Evolutionary conservation across 1,140 invertebrate species (phyloP).

Genomic region (Sipha flava): DNA sequence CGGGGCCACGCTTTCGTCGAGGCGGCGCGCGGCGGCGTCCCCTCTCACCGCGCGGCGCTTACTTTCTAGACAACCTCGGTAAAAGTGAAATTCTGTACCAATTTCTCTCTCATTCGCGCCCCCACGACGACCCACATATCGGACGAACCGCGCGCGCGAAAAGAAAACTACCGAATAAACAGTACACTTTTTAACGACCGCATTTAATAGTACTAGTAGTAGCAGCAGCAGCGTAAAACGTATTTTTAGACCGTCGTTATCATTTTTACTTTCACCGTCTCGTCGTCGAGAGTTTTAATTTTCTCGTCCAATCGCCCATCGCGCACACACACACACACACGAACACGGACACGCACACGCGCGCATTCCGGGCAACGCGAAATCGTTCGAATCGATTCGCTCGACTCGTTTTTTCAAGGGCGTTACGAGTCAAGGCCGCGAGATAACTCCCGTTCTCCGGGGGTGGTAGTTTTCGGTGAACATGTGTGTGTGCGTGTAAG

Average conservation of each 20-base stretch:
- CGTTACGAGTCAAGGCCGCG: slow-evolving; percentile 19
- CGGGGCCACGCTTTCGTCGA: background rate
- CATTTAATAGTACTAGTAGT: no score
- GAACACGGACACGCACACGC: background rate
- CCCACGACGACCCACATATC: slow-evolving; percentile 1
- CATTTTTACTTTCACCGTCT: no score
- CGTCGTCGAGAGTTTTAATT: no score
- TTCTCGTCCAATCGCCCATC: background rate
- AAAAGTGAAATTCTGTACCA: slow-evolving; percentile 30
- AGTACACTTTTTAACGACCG: background rate
- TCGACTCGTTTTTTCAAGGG: slow-evolving; percentile 4
- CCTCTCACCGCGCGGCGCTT: background rate
- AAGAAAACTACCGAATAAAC: background rate
- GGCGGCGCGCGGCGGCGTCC: background rate
- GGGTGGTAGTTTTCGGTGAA: background rate
- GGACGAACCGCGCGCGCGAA: background rate
- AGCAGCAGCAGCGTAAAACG: no score
- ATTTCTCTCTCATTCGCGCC: slow-evolving; percentile 28
- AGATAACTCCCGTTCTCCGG: background rate
- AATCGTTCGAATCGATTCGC: background rate
- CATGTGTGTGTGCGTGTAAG: background rate
- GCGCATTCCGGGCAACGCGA: background rate
- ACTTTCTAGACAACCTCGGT: slow-evolving; percentile 19
- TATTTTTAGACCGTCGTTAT: no score
- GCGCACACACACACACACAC: background rate